Evolutionary conservation across 2,797 vertebrate species (phyloP), one percentile per base, ranked within the genome.

Genomic region (Gymnoscopelus microlampas): DNA sequence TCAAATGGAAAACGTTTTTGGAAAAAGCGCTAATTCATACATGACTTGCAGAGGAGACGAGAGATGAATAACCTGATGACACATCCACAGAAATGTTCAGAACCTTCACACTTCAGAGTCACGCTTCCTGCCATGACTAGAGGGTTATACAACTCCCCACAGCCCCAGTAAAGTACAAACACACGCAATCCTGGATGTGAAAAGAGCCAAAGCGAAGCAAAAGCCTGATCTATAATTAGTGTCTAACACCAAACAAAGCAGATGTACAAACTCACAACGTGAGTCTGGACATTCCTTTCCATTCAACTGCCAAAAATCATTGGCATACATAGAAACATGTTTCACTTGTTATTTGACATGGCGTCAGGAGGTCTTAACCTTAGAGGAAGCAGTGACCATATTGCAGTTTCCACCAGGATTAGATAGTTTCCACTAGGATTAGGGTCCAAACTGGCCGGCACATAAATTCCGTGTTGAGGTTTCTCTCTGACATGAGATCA

Each of bases 1-100:
- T 44, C 6, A 44, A 44, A 44, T 44, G 39, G 39, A 3, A 29
- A 29, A 29, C 26, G 26, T 29, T 3, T 29, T 29, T 19, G 19
- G 19, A 44, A 44, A 44, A 44, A 10, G 39, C 2, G 39, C 6
- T 44, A 10, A 7, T 39, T 39, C 39, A 10, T 44, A 39, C 5
- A 10, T 44, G 39, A 44, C 8, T 15, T 62, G 23, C 39, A 55
- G 68, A 55, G 13, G 14, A 26, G 51, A 47, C 3, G 23, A 62
- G 11, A 35, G 58, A 59, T 61, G 50, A 69, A 47, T 59, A 55
- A 55, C 19, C 15, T 29, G 59, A 35, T 68, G n/a, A 29, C 19
- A 55, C 39, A 44, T 44, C 39, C 39, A 10, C 39, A 44, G 39
- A 44, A 44, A 44, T 44, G n/a, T 55, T 47, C 48, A 54, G 48